phyloP scores from a whole-genome alignment of 2,888 invertebrate genomes.

The Cantharis rustica region DNA sequence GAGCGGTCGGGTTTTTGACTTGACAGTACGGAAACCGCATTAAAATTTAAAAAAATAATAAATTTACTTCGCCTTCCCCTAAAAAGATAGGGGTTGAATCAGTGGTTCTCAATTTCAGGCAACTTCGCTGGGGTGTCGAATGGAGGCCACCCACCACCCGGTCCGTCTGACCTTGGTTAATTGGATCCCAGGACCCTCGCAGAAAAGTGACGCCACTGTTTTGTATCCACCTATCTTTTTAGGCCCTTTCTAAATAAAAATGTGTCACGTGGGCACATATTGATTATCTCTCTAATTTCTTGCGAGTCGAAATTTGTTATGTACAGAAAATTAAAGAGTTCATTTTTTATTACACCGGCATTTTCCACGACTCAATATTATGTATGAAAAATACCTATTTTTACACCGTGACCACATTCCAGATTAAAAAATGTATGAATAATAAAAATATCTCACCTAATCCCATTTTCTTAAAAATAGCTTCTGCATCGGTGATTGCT shows the following conservation, averaged over 20 bases:
- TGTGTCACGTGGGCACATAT: neutral
- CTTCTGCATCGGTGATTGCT: slow-evolving; percentile 66
- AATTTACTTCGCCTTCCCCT: neutral
- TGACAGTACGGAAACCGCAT: neutral
- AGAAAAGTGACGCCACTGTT: neutral
- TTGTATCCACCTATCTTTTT: neutral
- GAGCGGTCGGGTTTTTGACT: neutral
- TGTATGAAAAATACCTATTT: neutral
- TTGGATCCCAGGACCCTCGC: neutral
- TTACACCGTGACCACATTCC: neutral
- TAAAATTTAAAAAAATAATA: neutral
- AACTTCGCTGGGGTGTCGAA: neutral
- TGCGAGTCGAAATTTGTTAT: neutral
- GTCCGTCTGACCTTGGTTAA: neutral
- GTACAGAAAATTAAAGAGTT: neutral
- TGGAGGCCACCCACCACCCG: neutral
- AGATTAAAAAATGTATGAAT: neutral
- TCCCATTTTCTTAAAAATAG: slow-evolving; percentile 74
- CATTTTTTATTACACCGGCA: neutral
- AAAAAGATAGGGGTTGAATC: neutral
- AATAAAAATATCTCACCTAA: slow-evolving; percentile 62
- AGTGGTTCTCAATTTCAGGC: neutral
- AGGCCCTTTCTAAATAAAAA: neutral
- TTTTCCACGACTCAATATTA: neutral
- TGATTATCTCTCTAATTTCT: neutral